phyloP scores from a whole-genome alignment of 2,797 vertebrate species.

The Anguilla marmorata region DNA sequence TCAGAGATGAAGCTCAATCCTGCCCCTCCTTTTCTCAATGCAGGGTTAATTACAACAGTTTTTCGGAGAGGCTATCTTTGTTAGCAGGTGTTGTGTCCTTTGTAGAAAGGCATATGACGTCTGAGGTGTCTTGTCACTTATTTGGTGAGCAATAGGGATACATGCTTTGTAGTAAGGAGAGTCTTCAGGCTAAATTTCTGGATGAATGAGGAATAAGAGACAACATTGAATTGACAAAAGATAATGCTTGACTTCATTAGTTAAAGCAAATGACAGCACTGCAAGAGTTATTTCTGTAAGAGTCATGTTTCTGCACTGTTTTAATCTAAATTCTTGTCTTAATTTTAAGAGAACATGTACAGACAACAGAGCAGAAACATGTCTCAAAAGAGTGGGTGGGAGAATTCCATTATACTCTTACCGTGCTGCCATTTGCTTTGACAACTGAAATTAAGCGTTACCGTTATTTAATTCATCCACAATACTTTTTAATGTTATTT shows the following conservation, averaged over 20 bases:
- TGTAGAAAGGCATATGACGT: not conserved
- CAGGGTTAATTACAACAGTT: not conserved
- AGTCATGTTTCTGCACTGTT: not conserved
- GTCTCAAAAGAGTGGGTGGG: too few relatives aligned
- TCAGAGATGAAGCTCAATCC: not conserved
- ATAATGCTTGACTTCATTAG: not conserved
- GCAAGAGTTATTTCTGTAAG: not conserved
- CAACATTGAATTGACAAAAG: not conserved
- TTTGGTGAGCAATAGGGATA: not conserved
- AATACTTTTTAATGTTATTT: not conserved
- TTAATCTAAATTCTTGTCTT: too few relatives aligned
- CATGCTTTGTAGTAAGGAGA: not conserved
- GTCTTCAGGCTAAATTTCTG: not conserved
- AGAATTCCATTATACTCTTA: too few relatives aligned
- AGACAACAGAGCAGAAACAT: too few relatives aligned
- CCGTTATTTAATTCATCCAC: not conserved
- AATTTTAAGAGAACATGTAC: not conserved
- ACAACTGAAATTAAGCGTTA: not conserved
- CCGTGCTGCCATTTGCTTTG: not conserved
- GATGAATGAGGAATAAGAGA: not conserved
- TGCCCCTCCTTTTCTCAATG: not conserved
- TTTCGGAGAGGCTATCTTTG: not conserved
- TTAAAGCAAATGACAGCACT: not conserved
- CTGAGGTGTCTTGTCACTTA: not conserved
- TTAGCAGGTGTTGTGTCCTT: not conserved